phyloP scores from a whole-genome alignment of 2,113 vertebrate species.

The Sitta europaea region DNA sequence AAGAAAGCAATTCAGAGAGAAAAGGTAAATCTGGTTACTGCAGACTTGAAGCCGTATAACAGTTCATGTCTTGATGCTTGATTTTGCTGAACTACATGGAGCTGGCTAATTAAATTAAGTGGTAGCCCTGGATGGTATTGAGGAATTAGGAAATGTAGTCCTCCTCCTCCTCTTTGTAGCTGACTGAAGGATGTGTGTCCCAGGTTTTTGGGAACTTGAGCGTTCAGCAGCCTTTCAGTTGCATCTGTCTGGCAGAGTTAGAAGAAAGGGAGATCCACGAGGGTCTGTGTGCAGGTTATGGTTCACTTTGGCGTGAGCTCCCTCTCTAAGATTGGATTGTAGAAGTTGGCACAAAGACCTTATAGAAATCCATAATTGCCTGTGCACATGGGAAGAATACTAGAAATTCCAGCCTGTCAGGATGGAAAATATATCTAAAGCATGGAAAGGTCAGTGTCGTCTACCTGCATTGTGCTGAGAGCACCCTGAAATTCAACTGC shows the following conservation, averaged over 20 bases:
- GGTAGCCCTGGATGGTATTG: neutral
- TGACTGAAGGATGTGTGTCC: neutral
- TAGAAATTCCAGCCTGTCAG: neutral
- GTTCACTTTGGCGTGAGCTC: neutral
- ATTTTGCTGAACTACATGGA: neutral
- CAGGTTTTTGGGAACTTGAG: neutral
- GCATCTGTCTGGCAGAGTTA: neutral
- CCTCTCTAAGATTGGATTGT: neutral
- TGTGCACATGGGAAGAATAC: neutral
- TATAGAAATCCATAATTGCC: neutral
- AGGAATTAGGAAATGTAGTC: neutral
- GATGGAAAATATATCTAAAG: neutral
- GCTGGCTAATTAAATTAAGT: neutral
- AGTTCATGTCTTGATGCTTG: neutral
- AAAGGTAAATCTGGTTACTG: conserved; percentile 69
- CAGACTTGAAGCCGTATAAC: neutral
- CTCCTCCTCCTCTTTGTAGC: neutral
- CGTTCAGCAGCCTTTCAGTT: neutral
- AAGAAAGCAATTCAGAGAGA: conserved; percentile 80
- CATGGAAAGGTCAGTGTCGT: neutral
- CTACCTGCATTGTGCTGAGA: neutral
- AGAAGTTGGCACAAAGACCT: neutral
- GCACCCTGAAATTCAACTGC: neutral
- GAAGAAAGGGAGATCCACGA: neutral
- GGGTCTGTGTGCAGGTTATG: neutral